These are phyloP conservation scores for Notolepis coatsorum DNA, from an alignment of 2,797 vertebrate genomes.

Conservation along the genomic window DNA sequence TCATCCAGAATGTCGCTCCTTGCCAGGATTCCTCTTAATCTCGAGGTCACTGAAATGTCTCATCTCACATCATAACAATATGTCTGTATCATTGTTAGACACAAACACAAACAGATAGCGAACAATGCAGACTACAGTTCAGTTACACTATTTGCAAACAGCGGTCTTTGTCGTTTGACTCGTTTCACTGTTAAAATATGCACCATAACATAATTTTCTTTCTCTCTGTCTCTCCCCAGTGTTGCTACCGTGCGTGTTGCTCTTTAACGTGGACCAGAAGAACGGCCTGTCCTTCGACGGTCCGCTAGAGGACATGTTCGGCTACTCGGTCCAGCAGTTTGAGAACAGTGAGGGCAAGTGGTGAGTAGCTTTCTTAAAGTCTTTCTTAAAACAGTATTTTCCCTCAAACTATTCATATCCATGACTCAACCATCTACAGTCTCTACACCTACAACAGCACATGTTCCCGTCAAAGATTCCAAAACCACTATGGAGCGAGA, in stretches of 20 bases:
- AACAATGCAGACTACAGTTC: too few relatives aligned
- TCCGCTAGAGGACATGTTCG: constrained; percentile 95
- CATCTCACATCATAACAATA: too few relatives aligned
- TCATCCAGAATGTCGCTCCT: constrained; percentile 20
- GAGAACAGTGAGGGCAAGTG: constrained; percentile 97
- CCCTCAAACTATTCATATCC: too few relatives aligned
- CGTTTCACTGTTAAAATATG: background rate
- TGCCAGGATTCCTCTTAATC: background rate
- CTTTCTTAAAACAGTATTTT: too few relatives aligned
- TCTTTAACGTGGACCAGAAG: constrained; percentile 96
- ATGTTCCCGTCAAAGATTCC: too few relatives aligned
- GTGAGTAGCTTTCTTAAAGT: constrained; percentile 75
- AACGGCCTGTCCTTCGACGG: constrained; percentile 91
- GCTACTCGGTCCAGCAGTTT: constrained; percentile 97
- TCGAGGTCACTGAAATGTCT: background rate
- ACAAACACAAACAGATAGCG: background rate
- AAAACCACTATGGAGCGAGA: too few relatives aligned
- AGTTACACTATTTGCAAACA: too few relatives aligned
- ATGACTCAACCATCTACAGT: too few relatives aligned
- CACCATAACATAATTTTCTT: background rate
- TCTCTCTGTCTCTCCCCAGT: constrained; percentile 49
- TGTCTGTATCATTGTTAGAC: background rate
- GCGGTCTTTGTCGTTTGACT: too few relatives aligned
- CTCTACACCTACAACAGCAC: too few relatives aligned
- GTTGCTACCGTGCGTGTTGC: constrained; percentile 73